phyloP scores from a whole-genome alignment of 2,888 invertebrate species.

The Phengaris arion region DNA sequence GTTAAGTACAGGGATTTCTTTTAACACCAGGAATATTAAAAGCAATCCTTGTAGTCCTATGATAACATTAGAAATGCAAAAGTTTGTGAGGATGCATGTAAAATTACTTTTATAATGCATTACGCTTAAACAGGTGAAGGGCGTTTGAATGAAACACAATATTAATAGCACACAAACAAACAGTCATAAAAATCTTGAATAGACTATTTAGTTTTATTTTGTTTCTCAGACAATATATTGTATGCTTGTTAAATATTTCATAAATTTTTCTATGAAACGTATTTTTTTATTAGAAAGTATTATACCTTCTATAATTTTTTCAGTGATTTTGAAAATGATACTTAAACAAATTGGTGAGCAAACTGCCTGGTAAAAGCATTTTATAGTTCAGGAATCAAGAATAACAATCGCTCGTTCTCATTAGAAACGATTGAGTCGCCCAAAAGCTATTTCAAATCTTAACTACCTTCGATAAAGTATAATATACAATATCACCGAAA shows the following conservation, averaged over 20 bases:
- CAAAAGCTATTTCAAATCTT: constrained; percentile 34
- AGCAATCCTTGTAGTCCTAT: too few relatives aligned
- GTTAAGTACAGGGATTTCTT: neutral
- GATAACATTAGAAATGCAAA: too few relatives aligned
- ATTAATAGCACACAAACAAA: too few relatives aligned
- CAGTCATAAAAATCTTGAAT: too few relatives aligned
- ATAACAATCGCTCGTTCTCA: constrained; percentile 60
- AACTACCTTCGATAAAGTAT: neutral
- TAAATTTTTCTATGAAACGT: neutral
- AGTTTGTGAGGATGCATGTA: too few relatives aligned
- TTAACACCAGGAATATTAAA: too few relatives aligned
- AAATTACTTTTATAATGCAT: too few relatives aligned
- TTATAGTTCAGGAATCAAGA: neutral
- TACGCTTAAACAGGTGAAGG: too few relatives aligned
- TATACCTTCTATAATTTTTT: neutral
- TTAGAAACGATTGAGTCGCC: constrained; percentile 55
- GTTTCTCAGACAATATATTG: too few relatives aligned
- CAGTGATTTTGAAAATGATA: neutral
- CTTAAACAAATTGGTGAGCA: neutral
- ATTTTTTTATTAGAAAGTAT: too few relatives aligned
- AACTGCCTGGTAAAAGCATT: neutral
- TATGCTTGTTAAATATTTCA: neutral
- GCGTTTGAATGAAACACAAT: too few relatives aligned
- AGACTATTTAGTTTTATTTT: too few relatives aligned
- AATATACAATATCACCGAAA: constrained; percentile 28